phyloP scores from a whole-genome alignment of 2,797 vertebrate genomes.

The Ataeniobius toweri region DNA sequence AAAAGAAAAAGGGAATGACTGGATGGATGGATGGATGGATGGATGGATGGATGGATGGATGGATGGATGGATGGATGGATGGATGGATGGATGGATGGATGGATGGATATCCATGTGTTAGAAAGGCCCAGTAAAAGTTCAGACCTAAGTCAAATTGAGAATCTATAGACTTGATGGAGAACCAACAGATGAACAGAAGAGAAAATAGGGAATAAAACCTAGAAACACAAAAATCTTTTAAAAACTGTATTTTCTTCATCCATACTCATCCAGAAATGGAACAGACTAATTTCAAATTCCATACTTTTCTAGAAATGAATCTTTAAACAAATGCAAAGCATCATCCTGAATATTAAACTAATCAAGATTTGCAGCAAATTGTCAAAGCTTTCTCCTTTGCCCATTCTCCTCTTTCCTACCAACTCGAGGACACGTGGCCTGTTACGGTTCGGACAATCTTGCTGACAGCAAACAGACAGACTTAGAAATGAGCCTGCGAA shows the following conservation, averaged over 20 bases:
- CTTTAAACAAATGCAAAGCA: background rate
- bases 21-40: background rate
- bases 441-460: background rate
- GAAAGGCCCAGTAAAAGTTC: too few species aligned
- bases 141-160: too few species aligned
- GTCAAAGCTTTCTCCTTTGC: background rate
- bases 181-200: background rate
- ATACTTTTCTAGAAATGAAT: background rate
- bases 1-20: background rate
- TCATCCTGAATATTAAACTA: background rate
- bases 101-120: too few species aligned
- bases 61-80: background rate
- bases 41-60: background rate
- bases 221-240: background rate
- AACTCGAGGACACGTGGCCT: background rate
- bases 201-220: background rate
- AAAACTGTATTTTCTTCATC: background rate
- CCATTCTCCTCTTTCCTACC: background rate
- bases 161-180: background rate
- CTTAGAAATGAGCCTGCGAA: slow-evolving; percentile 15
- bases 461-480: slow-evolving; percentile 10
- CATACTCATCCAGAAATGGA: background rate
- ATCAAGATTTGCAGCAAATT: background rate
- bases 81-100: background rate
- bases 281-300: background rate